Conservation (phyloP, 2,113 vertebrate genomes). For the Rallus limicola region DNA sequence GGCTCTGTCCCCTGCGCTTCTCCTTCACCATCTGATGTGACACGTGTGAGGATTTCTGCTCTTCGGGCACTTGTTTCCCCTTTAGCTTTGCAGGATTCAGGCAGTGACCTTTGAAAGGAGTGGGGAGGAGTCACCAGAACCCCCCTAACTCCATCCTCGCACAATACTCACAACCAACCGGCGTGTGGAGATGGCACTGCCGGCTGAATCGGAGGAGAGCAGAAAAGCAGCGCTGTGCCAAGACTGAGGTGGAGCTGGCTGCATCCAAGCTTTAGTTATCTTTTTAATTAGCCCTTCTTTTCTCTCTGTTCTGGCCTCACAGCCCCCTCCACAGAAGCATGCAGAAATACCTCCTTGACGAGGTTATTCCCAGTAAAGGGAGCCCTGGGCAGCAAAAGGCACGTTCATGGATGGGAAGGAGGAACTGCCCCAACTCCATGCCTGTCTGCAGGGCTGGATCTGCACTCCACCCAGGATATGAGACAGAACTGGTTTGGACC, state of each 20-base stretch:
- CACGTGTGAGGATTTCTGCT: conserved; percentile 4
- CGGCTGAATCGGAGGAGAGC: not conserved
- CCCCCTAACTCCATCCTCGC: not conserved
- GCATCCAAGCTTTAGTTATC: not conserved
- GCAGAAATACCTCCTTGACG: not conserved
- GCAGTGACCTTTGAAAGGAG: not conserved
- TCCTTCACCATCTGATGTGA: conserved; percentile 46
- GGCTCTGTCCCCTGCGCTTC: not conserved
- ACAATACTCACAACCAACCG: not conserved
- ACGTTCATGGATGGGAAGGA: not conserved
- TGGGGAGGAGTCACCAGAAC: not conserved
- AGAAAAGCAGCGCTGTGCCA: not conserved
- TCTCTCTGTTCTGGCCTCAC: not conserved
- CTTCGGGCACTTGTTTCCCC: not conserved
- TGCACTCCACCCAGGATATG: too few relatives aligned
- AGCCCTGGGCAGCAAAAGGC: not conserved
- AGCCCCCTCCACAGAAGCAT: not conserved
- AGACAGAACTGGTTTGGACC: too few relatives aligned
- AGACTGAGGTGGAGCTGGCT: not conserved
- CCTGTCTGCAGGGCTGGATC: too few relatives aligned
- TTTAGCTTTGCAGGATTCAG: not conserved
- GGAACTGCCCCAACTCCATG: not conserved
- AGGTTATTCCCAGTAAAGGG: not conserved
- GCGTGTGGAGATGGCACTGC: fast-evolving
- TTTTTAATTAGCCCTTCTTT: not conserved